Evolutionary conservation across 2,113 vertebrate species (phyloP).

Genomic region (Apistogramma diplotaenia): DNA sequence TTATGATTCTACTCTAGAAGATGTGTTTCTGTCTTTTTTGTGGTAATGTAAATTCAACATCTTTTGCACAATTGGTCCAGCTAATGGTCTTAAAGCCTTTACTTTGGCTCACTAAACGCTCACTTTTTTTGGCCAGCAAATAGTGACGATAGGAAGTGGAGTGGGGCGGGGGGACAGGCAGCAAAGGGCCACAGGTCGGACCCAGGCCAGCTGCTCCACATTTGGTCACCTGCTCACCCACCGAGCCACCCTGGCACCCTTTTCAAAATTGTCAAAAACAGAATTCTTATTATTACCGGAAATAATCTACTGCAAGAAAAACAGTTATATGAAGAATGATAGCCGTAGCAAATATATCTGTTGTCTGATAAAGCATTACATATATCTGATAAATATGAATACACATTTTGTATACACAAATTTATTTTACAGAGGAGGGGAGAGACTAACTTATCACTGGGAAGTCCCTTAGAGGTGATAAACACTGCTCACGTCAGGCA

Average conservation of each 20-base stretch:
- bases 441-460: neutral
- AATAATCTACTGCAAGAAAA: neutral
- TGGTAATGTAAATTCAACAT: neutral
- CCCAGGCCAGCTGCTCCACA: no score
- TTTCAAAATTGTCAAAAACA: neutral
- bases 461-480: neutral
- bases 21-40: neutral
- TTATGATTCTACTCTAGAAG: neutral
- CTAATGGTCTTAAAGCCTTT: neutral
- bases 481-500: constrained; percentile 29
- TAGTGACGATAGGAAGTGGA: no score
- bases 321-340: neutral
- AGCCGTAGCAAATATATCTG: neutral
- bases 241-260: no score
- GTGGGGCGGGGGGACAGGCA: no score
- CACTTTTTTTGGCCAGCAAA: no score
- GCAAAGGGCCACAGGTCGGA: no score
- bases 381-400: neutral
- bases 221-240: no score
- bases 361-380: neutral
- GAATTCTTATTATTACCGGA: neutral
- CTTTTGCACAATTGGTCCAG: neutral
- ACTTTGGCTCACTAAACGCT: no score
- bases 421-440: neutral
- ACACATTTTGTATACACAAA: neutral